Evolutionary conservation across 1,140 invertebrate genomes (phyloP).

Genomic region (Leptopilina boulardi): DNA sequence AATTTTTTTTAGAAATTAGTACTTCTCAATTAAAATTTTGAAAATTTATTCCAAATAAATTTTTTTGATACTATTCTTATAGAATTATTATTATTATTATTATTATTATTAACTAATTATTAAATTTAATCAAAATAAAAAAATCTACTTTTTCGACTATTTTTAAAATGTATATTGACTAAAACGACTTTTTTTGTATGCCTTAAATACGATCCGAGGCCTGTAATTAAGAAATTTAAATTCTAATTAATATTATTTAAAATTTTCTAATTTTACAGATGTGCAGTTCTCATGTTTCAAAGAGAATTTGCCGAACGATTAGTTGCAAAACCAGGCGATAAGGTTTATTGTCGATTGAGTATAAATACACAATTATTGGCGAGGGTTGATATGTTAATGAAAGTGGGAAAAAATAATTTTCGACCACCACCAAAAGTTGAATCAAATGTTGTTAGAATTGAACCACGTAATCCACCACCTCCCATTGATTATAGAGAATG

Average conservation of each 20-base stretch:
- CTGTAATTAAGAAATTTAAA: too few relatives aligned
- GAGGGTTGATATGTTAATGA: constrained; percentile 97
- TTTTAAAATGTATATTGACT: too few relatives aligned
- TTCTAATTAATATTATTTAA: constrained; percentile 1
- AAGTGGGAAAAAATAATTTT: constrained; percentile 99
- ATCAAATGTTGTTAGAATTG: constrained; percentile 98
- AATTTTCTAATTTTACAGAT: constrained; percentile 83
- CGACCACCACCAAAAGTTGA: constrained; percentile 99
- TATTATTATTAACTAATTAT: too few relatives aligned
- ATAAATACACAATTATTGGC: constrained; percentile 98
- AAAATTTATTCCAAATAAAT: too few relatives aligned
- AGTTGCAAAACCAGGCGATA: constrained; percentile 97
- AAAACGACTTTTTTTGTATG: too few relatives aligned
- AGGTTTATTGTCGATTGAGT: constrained; percentile 97
- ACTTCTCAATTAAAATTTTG: too few relatives aligned
- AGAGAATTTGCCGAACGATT: constrained; percentile 98
- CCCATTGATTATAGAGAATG: constrained; percentile 98
- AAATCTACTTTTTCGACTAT: too few relatives aligned
- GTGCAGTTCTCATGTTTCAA: constrained; percentile 99
- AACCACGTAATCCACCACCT: constrained; percentile 97
- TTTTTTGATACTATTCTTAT: too few relatives aligned
- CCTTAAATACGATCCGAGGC: too few relatives aligned
- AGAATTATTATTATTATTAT: too few relatives aligned
- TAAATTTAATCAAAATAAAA: too few relatives aligned
- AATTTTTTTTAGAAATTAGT: too few relatives aligned